A percentile compares a stretch with the other conserved stretches of the same genome.
phyloP scores from a whole-genome alignment of 2,888 invertebrate genomes.

The Conistra vaccinii region DNA sequence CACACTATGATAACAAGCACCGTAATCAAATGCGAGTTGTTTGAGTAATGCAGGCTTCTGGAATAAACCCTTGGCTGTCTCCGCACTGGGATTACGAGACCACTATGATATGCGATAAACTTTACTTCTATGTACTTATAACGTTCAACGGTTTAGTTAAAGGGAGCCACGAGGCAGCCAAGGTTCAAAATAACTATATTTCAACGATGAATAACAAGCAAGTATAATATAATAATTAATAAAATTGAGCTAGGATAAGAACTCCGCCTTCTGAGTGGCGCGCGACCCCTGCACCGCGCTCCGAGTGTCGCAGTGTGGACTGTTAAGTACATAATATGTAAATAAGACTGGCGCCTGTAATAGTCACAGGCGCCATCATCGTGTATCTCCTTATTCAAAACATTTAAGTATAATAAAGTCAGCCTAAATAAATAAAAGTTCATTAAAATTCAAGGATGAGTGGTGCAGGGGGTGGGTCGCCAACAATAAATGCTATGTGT shows the following conservation, averaged over 20 bases:
- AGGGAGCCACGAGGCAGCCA: conserved; percentile 64
- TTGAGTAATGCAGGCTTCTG: conserved; percentile 75
- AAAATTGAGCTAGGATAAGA: conserved; percentile 88
- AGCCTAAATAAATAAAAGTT: conserved; percentile 54
- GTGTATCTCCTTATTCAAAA: conserved; percentile 35
- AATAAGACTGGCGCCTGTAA: conserved; percentile 43
- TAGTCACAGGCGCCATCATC: conserved; percentile 43
- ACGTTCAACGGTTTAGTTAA: conserved; percentile 61
- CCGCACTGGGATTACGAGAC: conserved; percentile 59
- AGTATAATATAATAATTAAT: conserved; percentile 82
- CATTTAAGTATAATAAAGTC: conserved; percentile 37
- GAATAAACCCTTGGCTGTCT: conserved; percentile 63
- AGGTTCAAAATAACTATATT: conserved; percentile 72
- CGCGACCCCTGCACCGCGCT: conserved; percentile 62
- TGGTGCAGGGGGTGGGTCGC: conserved; percentile 37
- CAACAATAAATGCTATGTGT: conserved; percentile 58
- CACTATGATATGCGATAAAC: conserved; percentile 68
- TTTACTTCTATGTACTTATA: conserved; percentile 65
- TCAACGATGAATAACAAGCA: conserved; percentile 85
- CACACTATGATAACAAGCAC: conserved; percentile 77
- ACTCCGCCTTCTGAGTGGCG: conserved; percentile 74
- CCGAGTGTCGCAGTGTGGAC: conserved; percentile 21
- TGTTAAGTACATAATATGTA: conserved; percentile 58
- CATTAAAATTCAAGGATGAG: conserved; percentile 27
- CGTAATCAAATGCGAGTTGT: conserved; percentile 84